Percentiles rank a stretch among this genome's conserved stretches.
These are phyloP conservation scores for Caenorhabditis sp. DNA, from an alignment of 2,888 invertebrate species.

Conservation along the genomic window DNA sequence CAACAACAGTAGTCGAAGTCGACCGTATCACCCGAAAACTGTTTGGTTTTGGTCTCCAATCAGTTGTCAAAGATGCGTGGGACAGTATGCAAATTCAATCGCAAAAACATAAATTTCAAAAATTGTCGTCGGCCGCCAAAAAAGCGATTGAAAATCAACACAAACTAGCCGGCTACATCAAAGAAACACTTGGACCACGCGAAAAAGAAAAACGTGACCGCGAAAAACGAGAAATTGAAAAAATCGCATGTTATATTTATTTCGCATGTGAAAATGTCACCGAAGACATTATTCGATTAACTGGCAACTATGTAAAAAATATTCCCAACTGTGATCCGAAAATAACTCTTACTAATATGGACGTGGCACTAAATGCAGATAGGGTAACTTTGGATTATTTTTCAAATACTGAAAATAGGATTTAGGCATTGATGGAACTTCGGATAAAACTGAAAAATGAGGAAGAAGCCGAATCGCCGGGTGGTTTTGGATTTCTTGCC, in stretches of 20 bases:
- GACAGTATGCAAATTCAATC: slow-evolving; percentile 33
- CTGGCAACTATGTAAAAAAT: slow-evolving; percentile 96
- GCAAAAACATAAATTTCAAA: slow-evolving; percentile 24
- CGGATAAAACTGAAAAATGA: slow-evolving; percentile 43
- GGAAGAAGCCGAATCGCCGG: slow-evolving; percentile 40
- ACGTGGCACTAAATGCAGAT: slow-evolving; percentile 96
- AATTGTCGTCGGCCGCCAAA: slow-evolving; percentile 7
- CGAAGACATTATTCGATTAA: slow-evolving; percentile 76
- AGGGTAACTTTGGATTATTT: slow-evolving; percentile 75
- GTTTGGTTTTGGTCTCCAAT: slow-evolving; percentile 22
- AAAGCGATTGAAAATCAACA: slow-evolving; percentile 29
- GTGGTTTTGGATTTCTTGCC: slow-evolving; percentile 33
- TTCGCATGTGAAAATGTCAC: slow-evolving; percentile 46
- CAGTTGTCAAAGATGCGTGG: slow-evolving; percentile 38
- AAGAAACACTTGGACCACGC: slow-evolving; percentile 37
- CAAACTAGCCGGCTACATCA: slow-evolving; percentile 36
- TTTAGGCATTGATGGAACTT: slow-evolving; percentile 51
- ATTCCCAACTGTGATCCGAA: slow-evolving; percentile 82
- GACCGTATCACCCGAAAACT: slow-evolving; percentile 25
- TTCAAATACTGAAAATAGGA: background rate
- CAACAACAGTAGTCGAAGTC: slow-evolving; percentile 35
- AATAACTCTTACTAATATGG: slow-evolving; percentile 91
- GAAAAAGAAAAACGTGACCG: slow-evolving; percentile 45
- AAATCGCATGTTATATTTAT: slow-evolving; percentile 44
- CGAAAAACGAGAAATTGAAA: slow-evolving; percentile 49